Conservation (phyloP, 2,888 invertebrate species). For the Cheilosia vernalis region DNA sequence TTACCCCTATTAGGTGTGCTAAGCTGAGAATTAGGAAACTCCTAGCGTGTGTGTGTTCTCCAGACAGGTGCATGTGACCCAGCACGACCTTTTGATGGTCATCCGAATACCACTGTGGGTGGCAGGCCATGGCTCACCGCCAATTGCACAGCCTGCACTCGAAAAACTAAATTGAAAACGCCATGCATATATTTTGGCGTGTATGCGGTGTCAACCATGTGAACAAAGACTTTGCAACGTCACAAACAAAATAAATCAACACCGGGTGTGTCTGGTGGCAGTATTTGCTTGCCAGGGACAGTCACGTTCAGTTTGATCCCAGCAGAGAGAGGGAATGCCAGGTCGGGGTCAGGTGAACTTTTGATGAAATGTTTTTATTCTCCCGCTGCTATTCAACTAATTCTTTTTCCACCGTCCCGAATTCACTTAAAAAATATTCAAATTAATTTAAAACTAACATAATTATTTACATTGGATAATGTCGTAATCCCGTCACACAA, state of each 20-base stretch:
- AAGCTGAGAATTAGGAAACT: conserved; percentile 69
- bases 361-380: conserved; percentile 2
- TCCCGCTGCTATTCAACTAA: conserved; percentile 16
- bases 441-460: conserved; percentile 71
- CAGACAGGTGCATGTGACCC: conserved; percentile 35
- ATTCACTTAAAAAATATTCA: conserved; percentile 67
- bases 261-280: conserved; percentile 19
- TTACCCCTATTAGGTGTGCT: conserved; percentile 65
- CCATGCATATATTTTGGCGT: not conserved
- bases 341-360: conserved; percentile 10
- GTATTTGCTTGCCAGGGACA: conserved; percentile 35
- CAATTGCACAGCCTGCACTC: conserved; percentile 10
- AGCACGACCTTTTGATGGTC: conserved; percentile 47
- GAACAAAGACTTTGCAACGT: conserved; percentile 42
- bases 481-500: conserved; percentile 68
- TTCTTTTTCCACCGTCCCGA: not conserved
- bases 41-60: conserved; percentile 25
- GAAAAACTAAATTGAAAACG: conserved; percentile 51
- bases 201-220: not conserved
- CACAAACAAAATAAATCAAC: conserved; percentile 56
- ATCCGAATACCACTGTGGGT: conserved; percentile 21
- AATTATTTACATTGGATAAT: conserved; percentile 73
- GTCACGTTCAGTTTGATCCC: conserved; percentile 64
- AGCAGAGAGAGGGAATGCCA: conserved; percentile 12
- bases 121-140: conserved; percentile 41